Evolutionary conservation across 2,888 invertebrate species (phyloP).

Genomic region (Zhuqinia jingwanae): DNA sequence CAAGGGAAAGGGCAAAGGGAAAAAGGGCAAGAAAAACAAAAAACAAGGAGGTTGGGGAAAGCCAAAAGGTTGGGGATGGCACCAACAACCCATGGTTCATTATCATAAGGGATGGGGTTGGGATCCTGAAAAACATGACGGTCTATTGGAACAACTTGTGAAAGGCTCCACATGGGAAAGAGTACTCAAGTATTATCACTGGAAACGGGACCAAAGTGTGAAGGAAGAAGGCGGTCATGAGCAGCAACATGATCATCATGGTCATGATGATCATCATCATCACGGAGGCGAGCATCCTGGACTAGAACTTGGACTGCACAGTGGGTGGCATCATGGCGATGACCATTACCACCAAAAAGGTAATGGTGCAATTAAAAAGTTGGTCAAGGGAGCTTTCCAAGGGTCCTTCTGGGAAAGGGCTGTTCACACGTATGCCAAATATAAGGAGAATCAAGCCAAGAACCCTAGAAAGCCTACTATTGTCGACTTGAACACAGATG

Average conservation of each 20-base stretch:
- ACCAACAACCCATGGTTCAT: too few species aligned
- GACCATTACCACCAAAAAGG: constrained; percentile 1
- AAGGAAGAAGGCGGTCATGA: constrained; percentile 27
- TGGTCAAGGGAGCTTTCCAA: constrained; percentile 62
- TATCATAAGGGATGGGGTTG: constrained; percentile 61
- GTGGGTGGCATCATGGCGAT: constrained; percentile 13
- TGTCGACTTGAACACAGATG: constrained; percentile 49
- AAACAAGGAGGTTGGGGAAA: constrained; percentile 58
- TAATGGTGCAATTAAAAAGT: constrained; percentile 28
- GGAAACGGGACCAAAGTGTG: constrained; percentile 53
- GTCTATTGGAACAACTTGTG: constrained; percentile 71
- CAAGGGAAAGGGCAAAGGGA: constrained; percentile 58
- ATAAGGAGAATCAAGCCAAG: constrained; percentile 61
- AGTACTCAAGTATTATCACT: constrained; percentile 70
- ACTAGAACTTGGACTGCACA: neutral
- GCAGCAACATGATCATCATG: constrained; percentile 13
- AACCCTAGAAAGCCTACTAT: constrained; percentile 56
- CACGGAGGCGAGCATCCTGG: constrained; percentile 36
- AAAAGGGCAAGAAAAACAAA: constrained; percentile 30
- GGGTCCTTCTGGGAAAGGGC: constrained; percentile 75
- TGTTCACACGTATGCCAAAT: constrained; percentile 69
- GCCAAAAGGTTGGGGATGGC: constrained; percentile 57
- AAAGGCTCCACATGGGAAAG: constrained; percentile 73
- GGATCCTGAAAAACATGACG: constrained; percentile 56
- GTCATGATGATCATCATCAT: constrained; percentile 36